Base-by-base conservation (phyloP, 2,113 vertebrate species). In the Psilopogon haemacephalus region DNA sequence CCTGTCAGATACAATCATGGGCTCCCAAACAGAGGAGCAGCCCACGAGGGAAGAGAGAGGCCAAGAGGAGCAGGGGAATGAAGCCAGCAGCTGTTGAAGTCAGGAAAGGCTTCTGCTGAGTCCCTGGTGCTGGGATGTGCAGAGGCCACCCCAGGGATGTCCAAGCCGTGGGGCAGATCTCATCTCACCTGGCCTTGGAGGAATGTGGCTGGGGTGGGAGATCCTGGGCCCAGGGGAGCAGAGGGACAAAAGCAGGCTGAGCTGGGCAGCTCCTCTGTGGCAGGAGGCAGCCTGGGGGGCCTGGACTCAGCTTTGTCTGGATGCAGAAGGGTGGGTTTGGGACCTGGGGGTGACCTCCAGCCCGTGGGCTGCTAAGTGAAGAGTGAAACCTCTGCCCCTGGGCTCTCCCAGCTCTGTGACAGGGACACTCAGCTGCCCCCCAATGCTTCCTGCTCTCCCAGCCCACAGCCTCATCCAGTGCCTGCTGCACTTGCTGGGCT, bases 1-100 rank as follows among this genome's bases (percentile, higher is more conserved):
- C 86, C 76, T 86, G 92, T 84, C 84, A 73, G 87, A 90, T 93
- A 69, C 84, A 70, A 76, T 76, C 89, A 94, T 5, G 62, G 75
- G 56, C 56, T 94, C 64, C 87, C 83, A 92, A 94, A 92, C 17
- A 93, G 85, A 96, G 89, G 52, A 89, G 87, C 72, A 91, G 69
- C 62, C 89, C 75, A 63, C 54, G 50, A 91, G 82, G 85, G 89
- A 91, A 89, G 6, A 74, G 70, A 67, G 46, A 93, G 56, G 58
- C 78, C 52, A 74, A 0, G n/a, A 93, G 84, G 78, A 92, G 67
- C 6, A 80, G 28, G 3, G 42, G 54, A 91, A 46, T 19, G 75
- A 85, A 83, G 52, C 52, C 69, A 86, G 69, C 1, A 11, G 38
- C 62, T 72, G 76, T 5, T 72, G 92, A 62, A 80, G 56, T 62